These are phyloP conservation scores for Brachyhypopomus gauderio DNA, from an alignment of 2,113 vertebrate species.

Conservation along the genomic window DNA sequence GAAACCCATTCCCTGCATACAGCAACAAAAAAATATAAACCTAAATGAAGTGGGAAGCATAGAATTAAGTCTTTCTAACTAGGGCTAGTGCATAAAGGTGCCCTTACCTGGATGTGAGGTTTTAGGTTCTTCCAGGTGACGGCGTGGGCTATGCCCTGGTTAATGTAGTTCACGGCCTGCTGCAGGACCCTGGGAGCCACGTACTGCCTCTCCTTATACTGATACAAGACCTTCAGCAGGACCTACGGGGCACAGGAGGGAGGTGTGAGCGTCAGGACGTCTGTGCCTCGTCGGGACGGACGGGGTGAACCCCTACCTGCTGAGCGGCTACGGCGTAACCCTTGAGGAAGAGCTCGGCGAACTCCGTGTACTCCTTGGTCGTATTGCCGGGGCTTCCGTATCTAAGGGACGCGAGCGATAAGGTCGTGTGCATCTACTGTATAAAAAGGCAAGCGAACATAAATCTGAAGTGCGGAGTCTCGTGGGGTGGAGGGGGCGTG, in stretches of 20 bases:
- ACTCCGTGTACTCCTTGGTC: constrained; percentile 98
- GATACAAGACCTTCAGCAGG: constrained; percentile 95
- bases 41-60: too few relatives aligned
- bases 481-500: too few relatives aligned
- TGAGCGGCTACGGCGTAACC: constrained; percentile 94
- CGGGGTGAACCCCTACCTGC: constrained; percentile 74
- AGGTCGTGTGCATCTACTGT: neutral
- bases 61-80: too few relatives aligned
- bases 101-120: constrained; percentile 91
- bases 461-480: too few relatives aligned
- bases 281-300: too few relatives aligned
- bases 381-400: constrained; percentile 98
- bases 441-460: constrained; percentile 38
- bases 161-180: constrained; percentile 96
- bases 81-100: neutral
- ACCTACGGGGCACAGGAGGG: constrained; percentile 74
- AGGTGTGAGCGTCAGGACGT: neutral
- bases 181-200: constrained; percentile 96
- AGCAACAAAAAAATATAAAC: too few relatives aligned
- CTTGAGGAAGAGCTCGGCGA: constrained; percentile 97
- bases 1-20: too few relatives aligned
- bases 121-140: constrained; percentile 98
- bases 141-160: constrained; percentile 95
- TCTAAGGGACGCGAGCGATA: constrained; percentile 65
- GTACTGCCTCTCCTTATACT: constrained; percentile 97